Conservation (phyloP, 1,140 invertebrate species). For the Lordiphosa collinella region DNA sequence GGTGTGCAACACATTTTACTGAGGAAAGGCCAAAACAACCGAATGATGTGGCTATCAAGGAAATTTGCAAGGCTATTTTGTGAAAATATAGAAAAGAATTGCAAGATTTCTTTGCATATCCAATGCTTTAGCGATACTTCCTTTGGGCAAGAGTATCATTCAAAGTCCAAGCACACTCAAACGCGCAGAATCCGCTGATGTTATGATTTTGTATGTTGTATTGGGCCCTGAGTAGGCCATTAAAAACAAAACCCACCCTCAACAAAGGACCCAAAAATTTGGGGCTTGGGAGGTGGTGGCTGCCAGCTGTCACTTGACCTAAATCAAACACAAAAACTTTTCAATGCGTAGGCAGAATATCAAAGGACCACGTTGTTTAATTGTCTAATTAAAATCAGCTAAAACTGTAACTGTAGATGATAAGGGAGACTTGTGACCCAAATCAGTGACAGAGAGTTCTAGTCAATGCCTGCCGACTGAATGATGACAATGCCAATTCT, state of each 20-base stretch:
- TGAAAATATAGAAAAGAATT: too few relatives aligned
- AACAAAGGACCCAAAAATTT: background rate
- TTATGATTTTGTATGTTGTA: constrained; percentile 11
- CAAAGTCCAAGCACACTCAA: background rate
- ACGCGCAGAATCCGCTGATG: constrained; percentile 48
- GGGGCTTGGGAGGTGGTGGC: background rate
- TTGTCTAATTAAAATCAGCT: constrained; percentile 11
- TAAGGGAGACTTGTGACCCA: too few relatives aligned
- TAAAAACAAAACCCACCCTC: constrained; percentile 13
- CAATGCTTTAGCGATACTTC: too few relatives aligned
- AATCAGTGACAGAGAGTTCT: too few relatives aligned
- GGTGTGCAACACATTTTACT: too few relatives aligned
- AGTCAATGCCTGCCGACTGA: too few relatives aligned
- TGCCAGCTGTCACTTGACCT: constrained; percentile 41
- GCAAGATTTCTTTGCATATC: too few relatives aligned
- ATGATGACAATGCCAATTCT: background rate
- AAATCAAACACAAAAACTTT: constrained; percentile 40
- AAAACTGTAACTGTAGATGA: constrained; percentile 8
- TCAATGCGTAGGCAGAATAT: background rate
- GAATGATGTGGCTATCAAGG: too few relatives aligned
- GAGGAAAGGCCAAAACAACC: too few relatives aligned
- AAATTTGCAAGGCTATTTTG: too few relatives aligned
- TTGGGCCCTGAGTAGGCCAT: constrained; percentile 13
- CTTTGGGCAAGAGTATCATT: constrained; percentile 1
- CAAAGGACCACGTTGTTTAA: constrained; percentile 6